These are phyloP conservation scores for Harpalus rufipes DNA, from an alignment of 2,888 invertebrate species.

Conservation along the genomic window DNA sequence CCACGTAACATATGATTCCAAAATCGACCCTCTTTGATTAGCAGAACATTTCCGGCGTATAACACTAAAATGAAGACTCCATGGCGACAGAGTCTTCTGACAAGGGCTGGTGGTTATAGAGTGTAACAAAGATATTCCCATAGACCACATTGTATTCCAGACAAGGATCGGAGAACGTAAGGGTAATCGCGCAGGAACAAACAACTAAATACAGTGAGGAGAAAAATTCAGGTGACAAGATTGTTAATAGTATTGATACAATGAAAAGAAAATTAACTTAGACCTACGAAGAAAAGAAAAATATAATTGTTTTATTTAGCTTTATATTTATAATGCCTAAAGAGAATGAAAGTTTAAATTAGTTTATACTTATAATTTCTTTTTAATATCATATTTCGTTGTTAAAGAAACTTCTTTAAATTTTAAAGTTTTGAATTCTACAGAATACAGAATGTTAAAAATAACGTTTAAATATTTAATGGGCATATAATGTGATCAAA, in stretches of 20 bases:
- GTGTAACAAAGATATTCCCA: conserved; percentile 21
- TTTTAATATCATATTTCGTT: too few relatives aligned
- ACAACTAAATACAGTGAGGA: conserved; percentile 58
- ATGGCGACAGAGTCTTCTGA: conserved; percentile 40
- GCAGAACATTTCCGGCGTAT: conserved; percentile 59
- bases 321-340: too few relatives aligned
- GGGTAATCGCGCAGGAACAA: conserved; percentile 54
- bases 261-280: conserved; percentile 55
- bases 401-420: too few relatives aligned
- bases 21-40: conserved; percentile 63
- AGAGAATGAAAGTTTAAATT: too few relatives aligned
- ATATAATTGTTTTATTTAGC: too few relatives aligned
- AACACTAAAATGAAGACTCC: conserved; percentile 60
- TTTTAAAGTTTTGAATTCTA: too few relatives aligned
- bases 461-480: too few relatives aligned
- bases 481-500: too few relatives aligned
- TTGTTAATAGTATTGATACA: conserved; percentile 59
- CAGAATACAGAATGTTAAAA: too few relatives aligned
- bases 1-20: conserved; percentile 61
- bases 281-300: neutral
- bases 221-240: conserved; percentile 56
- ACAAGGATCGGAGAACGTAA: conserved; percentile 1
- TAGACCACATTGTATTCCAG: neutral
- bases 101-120: conserved; percentile 29
- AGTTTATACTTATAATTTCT: too few relatives aligned